phyloP scores from a whole-genome alignment of 2,888 invertebrate genomes.

The Teleiodes luculella region DNA sequence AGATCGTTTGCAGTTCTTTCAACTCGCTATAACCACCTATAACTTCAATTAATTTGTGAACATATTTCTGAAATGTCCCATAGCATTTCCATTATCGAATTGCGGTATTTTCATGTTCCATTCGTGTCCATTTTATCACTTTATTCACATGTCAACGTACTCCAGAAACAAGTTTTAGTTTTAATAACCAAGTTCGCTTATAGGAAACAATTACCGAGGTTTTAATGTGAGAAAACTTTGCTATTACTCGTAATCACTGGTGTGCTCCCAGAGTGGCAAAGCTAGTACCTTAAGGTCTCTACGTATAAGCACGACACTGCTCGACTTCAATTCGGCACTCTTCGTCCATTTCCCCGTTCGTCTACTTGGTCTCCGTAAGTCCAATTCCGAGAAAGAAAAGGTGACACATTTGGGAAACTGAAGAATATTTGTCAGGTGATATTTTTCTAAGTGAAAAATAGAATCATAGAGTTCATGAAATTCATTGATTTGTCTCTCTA shows the following conservation, averaged over 20 bases:
- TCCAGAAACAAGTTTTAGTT: slow-evolving; percentile 41
- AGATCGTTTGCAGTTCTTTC: slow-evolving; percentile 6
- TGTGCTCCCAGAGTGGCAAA: background rate
- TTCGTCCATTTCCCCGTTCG: no score
- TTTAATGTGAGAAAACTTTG: slow-evolving; percentile 49
- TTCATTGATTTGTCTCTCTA: no score
- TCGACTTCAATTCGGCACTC: no score
- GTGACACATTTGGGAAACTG: no score
- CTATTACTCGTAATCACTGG: slow-evolving; percentile 32
- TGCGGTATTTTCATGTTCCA: background rate
- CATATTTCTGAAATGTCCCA: background rate
- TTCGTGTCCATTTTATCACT: background rate
- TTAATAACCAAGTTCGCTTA: slow-evolving; percentile 41
- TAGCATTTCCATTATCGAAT: background rate
- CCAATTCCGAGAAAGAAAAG: no score
- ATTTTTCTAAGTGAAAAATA: no score
- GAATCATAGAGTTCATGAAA: no score
- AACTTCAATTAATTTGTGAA: background rate
- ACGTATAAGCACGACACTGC: no score
- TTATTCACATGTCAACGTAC: slow-evolving; percentile 30
- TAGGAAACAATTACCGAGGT: slow-evolving; percentile 48
- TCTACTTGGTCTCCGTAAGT: no score
- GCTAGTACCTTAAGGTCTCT: background rate
- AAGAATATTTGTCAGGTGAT: no score
- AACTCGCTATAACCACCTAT: background rate